Conservation (phyloP, 1,140 invertebrate species). For the Yoshiicerus persimilis region DNA sequence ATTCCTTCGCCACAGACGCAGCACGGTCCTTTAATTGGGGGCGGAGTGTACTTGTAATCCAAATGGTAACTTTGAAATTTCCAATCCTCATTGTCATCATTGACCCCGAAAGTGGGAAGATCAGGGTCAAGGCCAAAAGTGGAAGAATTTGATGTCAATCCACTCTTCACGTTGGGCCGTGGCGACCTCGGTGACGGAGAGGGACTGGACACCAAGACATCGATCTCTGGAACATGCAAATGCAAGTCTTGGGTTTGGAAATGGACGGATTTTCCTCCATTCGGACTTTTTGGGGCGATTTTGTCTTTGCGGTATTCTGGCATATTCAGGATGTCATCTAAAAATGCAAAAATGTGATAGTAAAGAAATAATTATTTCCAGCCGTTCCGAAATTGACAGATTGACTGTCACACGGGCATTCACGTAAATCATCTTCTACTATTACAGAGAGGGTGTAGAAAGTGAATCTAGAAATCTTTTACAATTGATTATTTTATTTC, state of each 20-base stretch:
- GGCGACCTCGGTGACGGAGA: neutral
- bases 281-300: neutral
- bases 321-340: neutral
- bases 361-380: too few relatives aligned
- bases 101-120: conserved; percentile 33
- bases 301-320: neutral
- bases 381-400: too few relatives aligned
- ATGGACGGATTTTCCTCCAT: neutral
- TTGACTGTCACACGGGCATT: too few relatives aligned
- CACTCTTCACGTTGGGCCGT: neutral
- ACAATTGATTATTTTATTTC: neutral
- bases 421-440: too few relatives aligned
- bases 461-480: too few relatives aligned
- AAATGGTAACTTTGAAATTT: conserved; percentile 48
- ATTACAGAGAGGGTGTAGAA: too few relatives aligned
- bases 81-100: conserved; percentile 42
- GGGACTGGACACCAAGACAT: neutral
- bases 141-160: neutral
- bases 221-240: neutral
- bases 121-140: neutral
- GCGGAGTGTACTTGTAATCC: conserved; percentile 45
- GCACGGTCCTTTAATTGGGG: conserved; percentile 47
- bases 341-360: neutral
- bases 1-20: conserved; percentile 47
- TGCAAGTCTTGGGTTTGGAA: neutral